Percentiles rank a stretch among this genome's conserved stretches.
Evolutionary conservation across 2,888 invertebrate genomes (phyloP).

Genomic region (Apantesis nais): DNA sequence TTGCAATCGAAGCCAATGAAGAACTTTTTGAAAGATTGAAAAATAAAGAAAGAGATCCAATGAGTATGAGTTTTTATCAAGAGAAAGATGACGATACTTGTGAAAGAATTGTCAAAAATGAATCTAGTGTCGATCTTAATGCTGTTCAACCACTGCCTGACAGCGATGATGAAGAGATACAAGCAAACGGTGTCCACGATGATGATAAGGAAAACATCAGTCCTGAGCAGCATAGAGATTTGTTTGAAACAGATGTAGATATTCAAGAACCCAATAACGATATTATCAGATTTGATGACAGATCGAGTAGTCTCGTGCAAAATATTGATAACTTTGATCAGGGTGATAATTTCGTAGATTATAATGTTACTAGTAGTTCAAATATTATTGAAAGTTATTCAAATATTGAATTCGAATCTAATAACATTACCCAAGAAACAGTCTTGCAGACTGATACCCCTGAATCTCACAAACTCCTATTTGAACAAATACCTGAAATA

Average conservation of each 20-base stretch:
- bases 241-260: constrained; percentile 55
- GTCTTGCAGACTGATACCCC: constrained; percentile 78
- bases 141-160: constrained; percentile 86
- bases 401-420: constrained; percentile 68
- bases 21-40: constrained; percentile 81
- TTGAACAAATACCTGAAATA: constrained; percentile 83
- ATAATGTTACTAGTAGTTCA: constrained; percentile 56
- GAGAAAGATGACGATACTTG: constrained; percentile 85
- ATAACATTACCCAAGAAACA: constrained; percentile 62
- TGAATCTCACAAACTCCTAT: constrained; percentile 80
- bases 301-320: constrained; percentile 55
- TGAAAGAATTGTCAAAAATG: constrained; percentile 68
- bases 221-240: constrained; percentile 61
- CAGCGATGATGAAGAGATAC: constrained; percentile 79
- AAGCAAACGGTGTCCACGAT: constrained; percentile 65
- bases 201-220: constrained; percentile 74
- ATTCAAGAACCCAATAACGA: constrained; percentile 74
- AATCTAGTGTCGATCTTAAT: constrained; percentile 84
- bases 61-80: constrained; percentile 88
- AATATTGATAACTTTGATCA: constrained; percentile 58
- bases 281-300: constrained; percentile 69
- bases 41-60: constrained; percentile 87
- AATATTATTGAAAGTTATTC: constrained; percentile 66
- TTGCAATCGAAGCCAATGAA: constrained; percentile 75
- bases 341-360: constrained; percentile 67